Percentiles rank a stretch among this genome's conserved stretches.
These are phyloP conservation scores for Heliconius hermathena DNA, from an alignment of 1,140 invertebrate species.

Conservation along the genomic window DNA sequence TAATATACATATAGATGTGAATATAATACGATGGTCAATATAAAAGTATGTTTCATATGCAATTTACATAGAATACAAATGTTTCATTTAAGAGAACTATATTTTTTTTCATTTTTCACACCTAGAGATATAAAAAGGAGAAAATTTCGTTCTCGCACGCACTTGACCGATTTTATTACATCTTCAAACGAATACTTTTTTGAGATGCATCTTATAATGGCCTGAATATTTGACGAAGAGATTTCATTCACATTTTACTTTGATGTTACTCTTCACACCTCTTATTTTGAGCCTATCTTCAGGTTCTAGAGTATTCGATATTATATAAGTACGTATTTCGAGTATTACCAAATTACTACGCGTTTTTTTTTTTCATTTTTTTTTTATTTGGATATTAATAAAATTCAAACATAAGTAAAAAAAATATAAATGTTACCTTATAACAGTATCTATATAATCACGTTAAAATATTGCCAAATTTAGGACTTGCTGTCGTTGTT, in stretches of 20 bases:
- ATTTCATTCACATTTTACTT: conserved; percentile 37
- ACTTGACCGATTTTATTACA: conserved; percentile 32
- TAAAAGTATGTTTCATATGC: too few species aligned
- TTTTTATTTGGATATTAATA: too few species aligned
- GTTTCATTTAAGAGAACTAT: background rate
- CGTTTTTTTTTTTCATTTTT: background rate
- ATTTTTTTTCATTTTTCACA: background rate
- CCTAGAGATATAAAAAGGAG: background rate
- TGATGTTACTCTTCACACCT: conserved; percentile 35
- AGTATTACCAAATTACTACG: background rate
- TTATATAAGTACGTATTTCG: background rate
- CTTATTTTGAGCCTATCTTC: conserved; percentile 30
- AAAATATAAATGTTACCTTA: too few species aligned
- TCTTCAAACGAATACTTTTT: conserved; percentile 33
- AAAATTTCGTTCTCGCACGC: conserved; percentile 24
- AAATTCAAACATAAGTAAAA: too few species aligned
- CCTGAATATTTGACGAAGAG: conserved; percentile 27
- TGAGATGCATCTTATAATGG: conserved; percentile 36
- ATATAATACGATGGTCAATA: background rate
- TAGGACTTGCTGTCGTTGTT: too few species aligned
- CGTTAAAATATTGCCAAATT: too few species aligned
- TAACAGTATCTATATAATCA: too few species aligned
- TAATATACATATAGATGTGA: background rate
- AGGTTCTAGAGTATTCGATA: conserved; percentile 31
- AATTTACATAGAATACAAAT: background rate